Evolutionary conservation across 2,888 invertebrate species (phyloP).

Genomic region (Leptinotarsa tumamoca): DNA sequence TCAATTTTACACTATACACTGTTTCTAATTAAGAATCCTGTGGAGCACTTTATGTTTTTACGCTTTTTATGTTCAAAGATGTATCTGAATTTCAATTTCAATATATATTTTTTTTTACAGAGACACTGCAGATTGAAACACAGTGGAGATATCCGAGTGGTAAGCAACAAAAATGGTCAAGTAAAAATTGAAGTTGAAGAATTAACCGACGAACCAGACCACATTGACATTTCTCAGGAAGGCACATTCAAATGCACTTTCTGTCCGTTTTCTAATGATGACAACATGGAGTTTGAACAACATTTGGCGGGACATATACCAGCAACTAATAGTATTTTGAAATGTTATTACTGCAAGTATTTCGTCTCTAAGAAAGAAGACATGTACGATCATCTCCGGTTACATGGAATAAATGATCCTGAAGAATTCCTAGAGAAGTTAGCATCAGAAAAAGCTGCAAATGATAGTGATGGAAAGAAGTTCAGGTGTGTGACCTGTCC

Average conservation of each 20-base stretch:
- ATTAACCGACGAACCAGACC: constrained; percentile 63
- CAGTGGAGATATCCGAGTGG: constrained; percentile 80
- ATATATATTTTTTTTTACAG: constrained; percentile 65
- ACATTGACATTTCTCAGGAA: constrained; percentile 62
- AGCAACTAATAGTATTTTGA: constrained; percentile 76
- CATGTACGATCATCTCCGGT: constrained; percentile 75
- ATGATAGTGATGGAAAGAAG: constrained; percentile 70
- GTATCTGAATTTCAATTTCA: not conserved
- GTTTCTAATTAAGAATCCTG: too few relatives aligned
- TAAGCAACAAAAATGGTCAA: constrained; percentile 69
- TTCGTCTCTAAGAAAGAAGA: constrained; percentile 79
- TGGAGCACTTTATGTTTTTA: not conserved
- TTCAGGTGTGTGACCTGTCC: constrained; percentile 86
- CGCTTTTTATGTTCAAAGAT: constrained; percentile 22
- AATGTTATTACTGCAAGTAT: constrained; percentile 85
- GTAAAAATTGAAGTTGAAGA: constrained; percentile 65
- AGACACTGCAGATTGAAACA: constrained; percentile 84
- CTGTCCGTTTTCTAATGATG: constrained; percentile 78
- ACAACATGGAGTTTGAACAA: constrained; percentile 71
- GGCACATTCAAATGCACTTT: constrained; percentile 71
- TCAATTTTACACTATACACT: too few relatives aligned
- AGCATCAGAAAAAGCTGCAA: constrained; percentile 57
- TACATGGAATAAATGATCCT: constrained; percentile 75
- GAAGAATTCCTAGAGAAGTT: constrained; percentile 71
- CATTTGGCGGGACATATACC: constrained; percentile 81